These are phyloP conservation scores for Stenichneumon culpator DNA, from an alignment of 2,888 invertebrate genomes.

Conservation along the genomic window DNA sequence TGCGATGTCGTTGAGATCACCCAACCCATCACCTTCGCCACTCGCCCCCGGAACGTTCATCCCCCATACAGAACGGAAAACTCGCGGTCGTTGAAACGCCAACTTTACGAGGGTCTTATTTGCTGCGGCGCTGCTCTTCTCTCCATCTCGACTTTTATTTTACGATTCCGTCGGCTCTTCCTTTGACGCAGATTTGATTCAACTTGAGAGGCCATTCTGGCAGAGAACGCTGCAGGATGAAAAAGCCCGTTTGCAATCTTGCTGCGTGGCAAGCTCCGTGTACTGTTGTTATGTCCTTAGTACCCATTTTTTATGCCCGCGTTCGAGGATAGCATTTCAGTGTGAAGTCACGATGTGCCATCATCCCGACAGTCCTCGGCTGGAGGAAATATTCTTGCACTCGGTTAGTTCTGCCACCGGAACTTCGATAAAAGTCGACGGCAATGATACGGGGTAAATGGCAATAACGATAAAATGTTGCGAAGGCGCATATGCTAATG, in stretches of 20 bases:
- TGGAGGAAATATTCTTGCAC: conserved; percentile 16
- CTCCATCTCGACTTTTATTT: conserved; percentile 57
- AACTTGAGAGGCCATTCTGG: conserved; percentile 72
- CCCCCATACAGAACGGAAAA: conserved; percentile 27
- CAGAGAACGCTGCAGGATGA: neutral
- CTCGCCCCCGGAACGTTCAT: conserved; percentile 21
- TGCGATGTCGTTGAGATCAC: neutral
- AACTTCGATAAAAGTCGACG: conserved; percentile 30
- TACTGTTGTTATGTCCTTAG: conserved; percentile 13
- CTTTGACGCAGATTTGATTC: conserved; percentile 74
- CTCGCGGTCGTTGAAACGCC: conserved; percentile 8
- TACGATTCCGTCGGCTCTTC: conserved; percentile 55
- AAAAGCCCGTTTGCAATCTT: conserved; percentile 42
- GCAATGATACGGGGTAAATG: conserved; percentile 10
- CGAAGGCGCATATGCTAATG: neutral
- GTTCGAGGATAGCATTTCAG: conserved; percentile 46
- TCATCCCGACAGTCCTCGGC: conserved; percentile 1
- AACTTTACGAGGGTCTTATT: conserved; percentile 65
- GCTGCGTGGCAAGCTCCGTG: conserved; percentile 10
- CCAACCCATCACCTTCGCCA: neutral
- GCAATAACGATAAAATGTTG: neutral
- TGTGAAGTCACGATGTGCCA: conserved; percentile 44
- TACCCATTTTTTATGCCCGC: conserved; percentile 49
- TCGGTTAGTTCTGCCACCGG: neutral
- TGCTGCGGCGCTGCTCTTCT: conserved; percentile 36